Base-by-base conservation (phyloP, 2,888 invertebrate genomes). In the Drosophila kokeensis region DNA sequence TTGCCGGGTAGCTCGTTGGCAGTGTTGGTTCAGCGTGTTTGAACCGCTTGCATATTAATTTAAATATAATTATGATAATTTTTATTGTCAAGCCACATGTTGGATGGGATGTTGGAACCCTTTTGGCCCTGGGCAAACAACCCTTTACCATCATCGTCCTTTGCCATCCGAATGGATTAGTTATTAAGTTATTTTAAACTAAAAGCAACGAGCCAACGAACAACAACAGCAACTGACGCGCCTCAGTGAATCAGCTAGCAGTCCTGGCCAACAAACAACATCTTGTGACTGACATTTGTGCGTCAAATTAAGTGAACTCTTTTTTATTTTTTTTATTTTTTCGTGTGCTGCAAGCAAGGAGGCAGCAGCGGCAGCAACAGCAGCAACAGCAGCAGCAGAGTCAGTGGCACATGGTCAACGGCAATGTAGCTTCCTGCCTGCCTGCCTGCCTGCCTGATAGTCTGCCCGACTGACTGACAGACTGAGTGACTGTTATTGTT, bases 221-320 rank as follows among this genome's bases (percentile, higher is more conserved):
- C 54, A 54, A 5, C 38, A 54, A 54, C 53, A 69, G 60, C 86
- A 84, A 73, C 83, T 76, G 87, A 67, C 77, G 81, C 78, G 83
- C 69, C 72, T 81, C 74, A 67, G 42, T 78, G 75, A 66, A 53
- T 60, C 53, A 61, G 36, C 10, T 40, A 18, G 62, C 48, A 38
- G 13, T 30, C 27, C 52, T 24, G 38, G 52, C 64, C 40, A 70
- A 38, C 65, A 65, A 61, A 40, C 68, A 80, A 74, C 76, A 76
- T 71, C 82, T 82, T 84, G 76, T 79, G 84, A 77, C 86, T 87
- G 86, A 88, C 89, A 88, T 87, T 86, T 87, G 86, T 87, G 87
- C 89, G 87, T 87, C 87, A 87, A 88, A 87, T 87, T 88, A 87
- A 87, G 89, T 84, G 84, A 86, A 88, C 87, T 86, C 84, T 83